Conservation (phyloP, 2,797 vertebrate species). For the Anisognathus igniventris region DNA sequence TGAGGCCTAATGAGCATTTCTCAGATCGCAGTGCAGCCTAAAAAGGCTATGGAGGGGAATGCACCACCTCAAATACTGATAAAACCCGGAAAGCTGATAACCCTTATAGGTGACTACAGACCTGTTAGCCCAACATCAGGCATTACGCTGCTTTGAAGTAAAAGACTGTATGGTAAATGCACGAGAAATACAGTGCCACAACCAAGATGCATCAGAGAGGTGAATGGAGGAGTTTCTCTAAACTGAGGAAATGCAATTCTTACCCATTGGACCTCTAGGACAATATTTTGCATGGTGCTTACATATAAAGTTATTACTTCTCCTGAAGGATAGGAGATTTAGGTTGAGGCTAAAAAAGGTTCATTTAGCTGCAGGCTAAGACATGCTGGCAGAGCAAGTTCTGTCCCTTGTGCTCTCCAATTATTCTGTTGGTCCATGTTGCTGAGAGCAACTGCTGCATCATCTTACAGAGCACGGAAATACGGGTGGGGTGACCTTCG, state of each 20-base stretch:
- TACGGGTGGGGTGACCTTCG: background rate
- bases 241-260: accelerated
- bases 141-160: background rate
- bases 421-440: background rate
- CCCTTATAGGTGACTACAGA: background rate
- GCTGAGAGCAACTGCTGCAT: background rate
- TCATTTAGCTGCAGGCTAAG: background rate
- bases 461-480: background rate
- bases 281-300: background rate
- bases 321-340: background rate
- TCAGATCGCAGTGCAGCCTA: background rate
- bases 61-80: background rate
- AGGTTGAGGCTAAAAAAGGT: background rate
- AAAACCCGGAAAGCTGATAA: background rate
- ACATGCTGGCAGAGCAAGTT: background rate
- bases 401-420: background rate
- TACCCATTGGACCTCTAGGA: background rate
- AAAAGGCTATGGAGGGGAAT: background rate
- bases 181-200: background rate
- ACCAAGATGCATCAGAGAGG: background rate
- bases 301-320: background rate
- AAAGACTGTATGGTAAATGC: background rate
- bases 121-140: background rate
- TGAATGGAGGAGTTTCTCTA: background rate
- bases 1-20: background rate